These are phyloP conservation scores for Ectropis crepuscularia DNA, from an alignment of 2,888 invertebrate species.

Conservation along the genomic window DNA sequence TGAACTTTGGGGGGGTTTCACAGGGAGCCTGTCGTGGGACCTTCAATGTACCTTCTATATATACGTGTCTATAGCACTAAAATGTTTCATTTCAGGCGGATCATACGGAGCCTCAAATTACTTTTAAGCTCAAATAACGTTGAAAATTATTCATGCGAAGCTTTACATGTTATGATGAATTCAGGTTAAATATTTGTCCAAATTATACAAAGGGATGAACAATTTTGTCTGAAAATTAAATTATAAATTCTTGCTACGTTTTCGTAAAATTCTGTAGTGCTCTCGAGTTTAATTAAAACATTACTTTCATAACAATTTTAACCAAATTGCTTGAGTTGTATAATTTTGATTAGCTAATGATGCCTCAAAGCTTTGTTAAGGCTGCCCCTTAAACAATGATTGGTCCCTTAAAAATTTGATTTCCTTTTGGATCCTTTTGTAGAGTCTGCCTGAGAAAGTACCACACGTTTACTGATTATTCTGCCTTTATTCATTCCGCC, in stretches of 20 bases:
- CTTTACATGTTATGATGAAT: conserved; percentile 5
- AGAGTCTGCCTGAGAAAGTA: no score
- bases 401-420: no score
- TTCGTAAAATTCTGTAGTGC: background rate
- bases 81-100: conserved; percentile 20
- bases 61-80: conserved; percentile 13
- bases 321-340: no score
- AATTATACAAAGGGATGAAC: conserved; percentile 6
- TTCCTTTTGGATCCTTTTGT: no score
- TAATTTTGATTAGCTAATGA: no score
- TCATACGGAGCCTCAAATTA: conserved; percentile 24
- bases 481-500: no score
- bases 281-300: conserved; percentile 3
- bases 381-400: no score
- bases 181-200: conserved; percentile 14
- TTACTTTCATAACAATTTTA: background rate
- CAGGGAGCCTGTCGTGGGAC: conserved; percentile 24
- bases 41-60: conserved; percentile 28
- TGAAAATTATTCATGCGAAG: conserved; percentile 23
- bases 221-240: conserved; percentile 8
- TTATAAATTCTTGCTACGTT: conserved; percentile 4
- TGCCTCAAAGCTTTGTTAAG: no score
- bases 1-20: conserved; percentile 32
- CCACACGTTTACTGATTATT: no score
- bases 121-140: conserved; percentile 26